Percentiles rank a stretch among this genome's conserved stretches.
Conservation (phyloP, 2,888 invertebrate species). For the Ditylenchus weischeri region DNA sequence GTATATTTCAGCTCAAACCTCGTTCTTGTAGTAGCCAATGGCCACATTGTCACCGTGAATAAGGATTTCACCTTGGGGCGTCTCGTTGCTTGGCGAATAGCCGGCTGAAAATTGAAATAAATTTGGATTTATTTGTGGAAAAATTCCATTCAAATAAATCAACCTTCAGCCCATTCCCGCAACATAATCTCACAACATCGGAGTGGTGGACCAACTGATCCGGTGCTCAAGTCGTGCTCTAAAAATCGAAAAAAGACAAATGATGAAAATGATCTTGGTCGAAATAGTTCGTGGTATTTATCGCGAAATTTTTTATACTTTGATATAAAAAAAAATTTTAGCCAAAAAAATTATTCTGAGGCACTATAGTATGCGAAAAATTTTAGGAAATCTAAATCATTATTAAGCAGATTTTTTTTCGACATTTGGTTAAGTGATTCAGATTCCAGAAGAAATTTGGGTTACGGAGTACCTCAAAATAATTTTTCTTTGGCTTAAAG, state of each 20-base stretch:
- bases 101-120: slow-evolving; percentile 60
- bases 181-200: slow-evolving; percentile 79
- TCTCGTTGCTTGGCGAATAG: slow-evolving; percentile 81
- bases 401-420: too few species aligned
- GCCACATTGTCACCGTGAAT: slow-evolving; percentile 87
- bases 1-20: slow-evolving; percentile 54
- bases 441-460: too few species aligned
- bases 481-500: too few species aligned
- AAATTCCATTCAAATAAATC: neutral
- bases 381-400: too few species aligned
- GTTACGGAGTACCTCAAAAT: too few species aligned
- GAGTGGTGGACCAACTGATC: slow-evolving; percentile 83
- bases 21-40: slow-evolving; percentile 86
- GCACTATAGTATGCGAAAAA: too few species aligned
- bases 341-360: neutral
- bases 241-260: slow-evolving; percentile 7
- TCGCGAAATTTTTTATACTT: too few species aligned
- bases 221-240: slow-evolving; percentile 69
- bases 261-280: too few species aligned
- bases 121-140: neutral
- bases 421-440: too few species aligned
- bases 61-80: slow-evolving; percentile 81
- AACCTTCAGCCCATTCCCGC: slow-evolving; percentile 84
- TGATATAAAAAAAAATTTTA: neutral
- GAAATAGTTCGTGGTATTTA: too few species aligned